Percentiles rank a stretch among this genome's conserved stretches.
Evolutionary conservation across 1,140 invertebrate genomes (phyloP).

Genomic region (Aleiodes sp.): DNA sequence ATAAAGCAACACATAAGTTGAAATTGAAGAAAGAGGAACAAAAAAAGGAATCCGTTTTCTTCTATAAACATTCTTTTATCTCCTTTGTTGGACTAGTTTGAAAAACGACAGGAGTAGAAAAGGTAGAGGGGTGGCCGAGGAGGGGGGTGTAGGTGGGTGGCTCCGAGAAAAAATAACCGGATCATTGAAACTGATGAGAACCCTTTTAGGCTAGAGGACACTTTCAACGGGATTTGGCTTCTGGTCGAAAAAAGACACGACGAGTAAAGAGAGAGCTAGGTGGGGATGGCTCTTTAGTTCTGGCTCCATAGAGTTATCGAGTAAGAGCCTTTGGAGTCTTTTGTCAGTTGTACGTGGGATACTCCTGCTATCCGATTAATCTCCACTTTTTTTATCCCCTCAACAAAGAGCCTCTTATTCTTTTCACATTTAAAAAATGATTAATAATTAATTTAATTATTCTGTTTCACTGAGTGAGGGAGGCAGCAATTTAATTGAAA

Average conservation of each 20-base stretch:
- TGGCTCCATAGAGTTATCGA: too few species aligned
- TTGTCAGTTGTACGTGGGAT: background rate
- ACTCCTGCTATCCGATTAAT: background rate
- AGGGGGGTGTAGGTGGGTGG: background rate
- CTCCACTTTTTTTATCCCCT: background rate
- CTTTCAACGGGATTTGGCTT: slow-evolving; percentile 23
- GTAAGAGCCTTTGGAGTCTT: background rate
- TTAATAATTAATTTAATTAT: too few species aligned
- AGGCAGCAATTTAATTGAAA: too few species aligned
- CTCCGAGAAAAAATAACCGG: slow-evolving; percentile 18
- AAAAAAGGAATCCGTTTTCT: background rate
- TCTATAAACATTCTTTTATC: background rate
- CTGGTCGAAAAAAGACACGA: background rate
- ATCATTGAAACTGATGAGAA: slow-evolving; percentile 31
- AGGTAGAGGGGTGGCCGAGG: background rate
- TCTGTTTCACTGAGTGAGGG: too few species aligned
- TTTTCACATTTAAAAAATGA: background rate
- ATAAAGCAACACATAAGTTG: background rate
- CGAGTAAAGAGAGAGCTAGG: too few species aligned
- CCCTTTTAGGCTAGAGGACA: slow-evolving; percentile 12
- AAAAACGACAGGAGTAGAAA: background rate
- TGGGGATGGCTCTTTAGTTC: too few species aligned
- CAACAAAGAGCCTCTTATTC: background rate
- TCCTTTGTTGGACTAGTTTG: background rate
- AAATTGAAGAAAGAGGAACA: background rate